Conservation (phyloP, 2,113 vertebrate genomes). For the Dromaius novaehollandiae region DNA sequence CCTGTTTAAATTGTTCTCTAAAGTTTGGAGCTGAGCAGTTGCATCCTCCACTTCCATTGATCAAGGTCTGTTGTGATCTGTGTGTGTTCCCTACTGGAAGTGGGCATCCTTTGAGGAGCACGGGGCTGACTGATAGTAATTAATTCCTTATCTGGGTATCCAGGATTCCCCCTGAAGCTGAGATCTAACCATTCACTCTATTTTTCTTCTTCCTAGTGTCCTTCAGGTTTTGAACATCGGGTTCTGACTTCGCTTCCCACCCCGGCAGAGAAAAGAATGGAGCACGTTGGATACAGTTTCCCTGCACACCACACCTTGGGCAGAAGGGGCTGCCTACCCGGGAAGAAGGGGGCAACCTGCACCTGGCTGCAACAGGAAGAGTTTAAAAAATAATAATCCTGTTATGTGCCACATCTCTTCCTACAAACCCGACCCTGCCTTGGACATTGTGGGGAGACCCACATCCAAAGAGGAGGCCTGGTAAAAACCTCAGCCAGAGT, state of each 20-base stretch:
- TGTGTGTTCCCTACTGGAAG: background rate
- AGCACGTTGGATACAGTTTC: slow-evolving; percentile 54
- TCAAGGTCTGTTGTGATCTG: background rate
- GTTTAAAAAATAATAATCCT: slow-evolving; percentile 40
- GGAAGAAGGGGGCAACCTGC: slow-evolving; percentile 31
- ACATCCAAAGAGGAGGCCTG: slow-evolving; percentile 27
- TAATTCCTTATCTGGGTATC: background rate
- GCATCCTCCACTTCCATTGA: background rate
- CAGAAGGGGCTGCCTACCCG: slow-evolving; percentile 43
- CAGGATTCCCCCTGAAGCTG: background rate
- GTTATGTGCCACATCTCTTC: slow-evolving; percentile 52
- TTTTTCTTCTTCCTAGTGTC: slow-evolving; percentile 60
- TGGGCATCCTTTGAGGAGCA: background rate
- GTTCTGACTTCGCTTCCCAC: slow-evolving; percentile 69
- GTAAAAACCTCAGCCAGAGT: slow-evolving; percentile 17
- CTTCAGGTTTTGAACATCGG: slow-evolving; percentile 69
- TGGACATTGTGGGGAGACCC: slow-evolving; percentile 27
- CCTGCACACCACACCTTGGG: slow-evolving; percentile 40
- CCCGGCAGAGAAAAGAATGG: slow-evolving; percentile 60
- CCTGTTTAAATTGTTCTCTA: background rate
- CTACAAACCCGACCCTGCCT: slow-evolving; percentile 38
- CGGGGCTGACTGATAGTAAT: background rate
- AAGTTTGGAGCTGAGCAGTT: background rate
- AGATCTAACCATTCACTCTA: slow-evolving; percentile 41
- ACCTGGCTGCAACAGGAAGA: slow-evolving; percentile 51